phyloP scores from a whole-genome alignment of 2,113 vertebrate species.

The Anguilla japonica region DNA sequence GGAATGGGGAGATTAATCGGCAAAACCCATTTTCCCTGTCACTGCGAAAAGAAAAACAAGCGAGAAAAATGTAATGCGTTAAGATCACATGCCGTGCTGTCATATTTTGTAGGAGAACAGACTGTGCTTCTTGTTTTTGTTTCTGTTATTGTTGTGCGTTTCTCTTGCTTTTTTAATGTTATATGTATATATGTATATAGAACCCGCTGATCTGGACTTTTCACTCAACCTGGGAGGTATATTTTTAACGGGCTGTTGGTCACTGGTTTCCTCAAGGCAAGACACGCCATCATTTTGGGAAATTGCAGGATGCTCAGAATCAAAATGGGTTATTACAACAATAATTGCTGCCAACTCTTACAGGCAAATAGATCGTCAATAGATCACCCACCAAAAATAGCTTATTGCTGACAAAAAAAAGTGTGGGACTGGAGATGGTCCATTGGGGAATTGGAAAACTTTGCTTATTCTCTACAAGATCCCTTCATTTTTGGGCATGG shows the following conservation, averaged over 20 bases:
- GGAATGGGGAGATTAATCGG: not conserved
- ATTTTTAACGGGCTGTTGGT: not conserved
- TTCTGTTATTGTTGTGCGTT: not conserved
- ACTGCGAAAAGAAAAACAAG: not conserved
- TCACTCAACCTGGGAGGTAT: not conserved
- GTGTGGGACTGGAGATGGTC: not conserved
- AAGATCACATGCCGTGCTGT: not conserved
- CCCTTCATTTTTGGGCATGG: not conserved
- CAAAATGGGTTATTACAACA: not conserved
- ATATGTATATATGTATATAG: slow-evolving; percentile 7
- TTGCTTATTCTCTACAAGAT: not conserved
- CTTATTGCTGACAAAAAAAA: not conserved
- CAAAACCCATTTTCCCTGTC: not conserved
- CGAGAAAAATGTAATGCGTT: not conserved
- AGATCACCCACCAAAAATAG: not conserved
- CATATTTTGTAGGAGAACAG: not conserved
- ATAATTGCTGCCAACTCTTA: not conserved
- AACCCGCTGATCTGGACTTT: not conserved
- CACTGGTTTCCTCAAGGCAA: not conserved
- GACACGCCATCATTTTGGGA: not conserved
- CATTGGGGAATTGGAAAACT: not conserved
- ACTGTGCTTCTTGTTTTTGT: not conserved
- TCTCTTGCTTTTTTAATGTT: not conserved
- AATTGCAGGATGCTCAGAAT: not conserved
- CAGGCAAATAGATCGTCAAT: not conserved